Conservation (phyloP, 2,888 invertebrate species). For the Synergus gifuensis region DNA sequence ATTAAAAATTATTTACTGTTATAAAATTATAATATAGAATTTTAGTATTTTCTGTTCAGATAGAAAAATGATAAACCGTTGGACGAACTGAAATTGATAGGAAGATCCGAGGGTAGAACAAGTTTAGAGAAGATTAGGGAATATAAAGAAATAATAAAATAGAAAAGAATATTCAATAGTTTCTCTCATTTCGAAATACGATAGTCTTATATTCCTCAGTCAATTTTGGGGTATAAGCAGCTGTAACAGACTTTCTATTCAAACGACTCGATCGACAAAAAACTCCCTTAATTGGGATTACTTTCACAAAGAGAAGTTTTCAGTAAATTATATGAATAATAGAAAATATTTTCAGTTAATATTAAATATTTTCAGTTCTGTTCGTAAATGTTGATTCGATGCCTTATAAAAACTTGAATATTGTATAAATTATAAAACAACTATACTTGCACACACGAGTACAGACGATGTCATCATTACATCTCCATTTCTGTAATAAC, state of each 20-base stretch:
- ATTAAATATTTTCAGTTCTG: too few species aligned
- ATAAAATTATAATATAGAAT: too few species aligned
- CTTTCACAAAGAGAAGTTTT: neutral
- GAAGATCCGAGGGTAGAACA: neutral
- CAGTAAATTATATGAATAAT: too few species aligned
- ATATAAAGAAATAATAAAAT: neutral
- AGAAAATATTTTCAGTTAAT: too few species aligned
- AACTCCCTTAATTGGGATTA: conserved; percentile 20
- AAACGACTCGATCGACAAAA: conserved; percentile 21
- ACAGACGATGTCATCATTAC: conserved; percentile 15
- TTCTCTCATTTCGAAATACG: conserved; percentile 19
- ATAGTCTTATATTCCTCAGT: conserved; percentile 16
- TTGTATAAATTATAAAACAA: conserved; percentile 2
- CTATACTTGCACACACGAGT: neutral
- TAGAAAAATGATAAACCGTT: neutral
- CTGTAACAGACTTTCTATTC: conserved; percentile 32
- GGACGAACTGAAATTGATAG: neutral
- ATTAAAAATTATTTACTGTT: too few species aligned
- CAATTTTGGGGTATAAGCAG: conserved; percentile 14
- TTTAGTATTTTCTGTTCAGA: neutral
- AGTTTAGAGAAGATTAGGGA: neutral
- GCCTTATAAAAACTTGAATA: neutral
- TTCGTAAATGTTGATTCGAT: neutral
- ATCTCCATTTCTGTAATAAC: conserved; percentile 12
- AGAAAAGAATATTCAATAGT: conserved; percentile 11